Base-by-base conservation (phyloP, 1,140 invertebrate species). In the Leptinotarsa defecta region DNA sequence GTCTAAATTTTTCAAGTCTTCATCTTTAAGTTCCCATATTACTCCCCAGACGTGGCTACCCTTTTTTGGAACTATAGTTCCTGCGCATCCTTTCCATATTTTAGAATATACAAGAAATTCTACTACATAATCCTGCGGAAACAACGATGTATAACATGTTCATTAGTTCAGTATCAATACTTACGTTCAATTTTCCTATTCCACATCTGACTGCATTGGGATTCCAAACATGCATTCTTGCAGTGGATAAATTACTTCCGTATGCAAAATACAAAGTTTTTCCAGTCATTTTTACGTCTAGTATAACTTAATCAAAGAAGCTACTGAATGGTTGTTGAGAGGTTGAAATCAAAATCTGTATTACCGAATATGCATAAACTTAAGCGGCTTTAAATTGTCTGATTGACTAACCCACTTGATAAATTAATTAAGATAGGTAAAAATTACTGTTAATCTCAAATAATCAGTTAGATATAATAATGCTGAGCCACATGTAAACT, bases 211-310 rank as follows among this genome's bases (percentile, higher is more conserved):
- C 82, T 13, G 93, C 93, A 27, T 88, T 89, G 62, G 91, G 91
- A 87, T 91, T 93, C 65, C 89, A 88, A 4, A 93, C 87, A 68
- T 89, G 90, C 74, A 95, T 89, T 78, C 93, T 86, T 83, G 91
- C 88, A 6, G 87, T 83, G 52, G 93, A 85, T 74, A 94, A 85
- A 85, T 94, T 94, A 76, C 92, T 94, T 5, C 93, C 94, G 83
- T 92, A 95, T 5, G 91, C 92, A 86, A 94, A 95, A 84, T 95
- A 94, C 2, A 91, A 83, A 81, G 93, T 92, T 73, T 79, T 81
- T 48, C 74, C 74, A 43, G 6, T 27, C 67, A 68, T 68, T 20
- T 68, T 43, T 2, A 34, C 27, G 27, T 34, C 6, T 5, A 34
- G 27, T 34, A 34, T 34, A 34, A 34, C 1, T 34, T 34, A 34